A percentile compares a stretch with the other conserved stretches of the same genome.
These are phyloP conservation scores for Spinibarbus caldwelli DNA, from an alignment of 2,797 vertebrate species.

Conservation along the genomic window DNA sequence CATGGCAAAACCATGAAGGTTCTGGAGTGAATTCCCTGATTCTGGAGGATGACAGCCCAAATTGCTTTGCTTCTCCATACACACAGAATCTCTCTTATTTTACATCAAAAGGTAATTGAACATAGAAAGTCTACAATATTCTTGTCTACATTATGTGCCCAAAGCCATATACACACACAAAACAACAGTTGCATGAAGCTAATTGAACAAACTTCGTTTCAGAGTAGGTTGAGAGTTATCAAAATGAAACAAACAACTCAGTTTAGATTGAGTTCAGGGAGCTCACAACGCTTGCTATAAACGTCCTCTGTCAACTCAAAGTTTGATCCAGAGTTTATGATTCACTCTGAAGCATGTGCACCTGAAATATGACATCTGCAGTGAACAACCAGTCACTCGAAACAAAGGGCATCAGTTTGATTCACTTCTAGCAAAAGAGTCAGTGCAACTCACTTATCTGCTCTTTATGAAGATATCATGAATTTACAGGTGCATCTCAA, in stretches of 20 bases:
- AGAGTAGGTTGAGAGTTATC: not conserved
- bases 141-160: not conserved
- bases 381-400: too few species aligned
- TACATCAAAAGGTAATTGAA: conserved; percentile 12
- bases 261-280: not conserved
- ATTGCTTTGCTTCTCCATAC: conserved; percentile 53
- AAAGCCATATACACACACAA: not conserved
- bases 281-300: too few species aligned
- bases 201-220: not conserved
- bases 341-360: too few species aligned
- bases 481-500: too few species aligned
- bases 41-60: conserved; percentile 22
- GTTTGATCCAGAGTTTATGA: too few species aligned
- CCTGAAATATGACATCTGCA: too few species aligned
- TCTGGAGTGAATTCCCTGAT: conserved; percentile 50
- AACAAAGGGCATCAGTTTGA: too few species aligned
- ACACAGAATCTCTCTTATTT: conserved; percentile 42
- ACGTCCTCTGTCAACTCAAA: too few species aligned
- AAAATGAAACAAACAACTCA: not conserved
- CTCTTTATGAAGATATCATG: too few species aligned
- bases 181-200: not conserved
- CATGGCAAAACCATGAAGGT: conserved; percentile 36
- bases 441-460: too few species aligned
- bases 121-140: not conserved
- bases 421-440: too few species aligned